Percentiles rank a stretch among this genome's conserved stretches.
These are phyloP conservation scores for Epicampocera succincta DNA, from an alignment of 2,888 invertebrate genomes.

Conservation along the genomic window DNA sequence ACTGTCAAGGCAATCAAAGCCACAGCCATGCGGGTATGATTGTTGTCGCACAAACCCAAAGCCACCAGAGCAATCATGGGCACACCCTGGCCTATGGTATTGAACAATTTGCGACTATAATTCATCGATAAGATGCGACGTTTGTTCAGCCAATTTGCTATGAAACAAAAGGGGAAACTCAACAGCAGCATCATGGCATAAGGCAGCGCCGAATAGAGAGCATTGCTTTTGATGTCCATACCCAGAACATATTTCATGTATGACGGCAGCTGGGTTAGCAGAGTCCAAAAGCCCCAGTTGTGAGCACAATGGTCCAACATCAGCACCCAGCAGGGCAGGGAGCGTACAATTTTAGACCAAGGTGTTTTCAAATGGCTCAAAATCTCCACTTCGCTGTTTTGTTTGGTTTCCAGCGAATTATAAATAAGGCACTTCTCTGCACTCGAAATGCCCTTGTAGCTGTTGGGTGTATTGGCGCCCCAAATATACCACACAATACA, in stretches of 20 bases:
- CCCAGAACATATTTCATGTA: constrained; percentile 89
- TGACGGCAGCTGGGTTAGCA: constrained; percentile 90
- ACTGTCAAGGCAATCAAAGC: constrained; percentile 87
- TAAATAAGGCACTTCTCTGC: constrained; percentile 87
- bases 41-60: constrained; percentile 83
- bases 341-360: constrained; percentile 88
- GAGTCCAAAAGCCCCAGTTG: constrained; percentile 91
- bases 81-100: constrained; percentile 85
- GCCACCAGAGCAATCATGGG: constrained; percentile 86
- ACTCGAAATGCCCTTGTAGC: constrained; percentile 84
- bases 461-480: constrained; percentile 86
- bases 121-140: constrained; percentile 75
- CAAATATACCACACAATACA: constrained; percentile 84
- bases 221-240: constrained; percentile 88
- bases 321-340: constrained; percentile 89
- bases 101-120: constrained; percentile 83
- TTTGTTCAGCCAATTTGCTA: constrained; percentile 83
- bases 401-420: constrained; percentile 82
- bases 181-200: constrained; percentile 89
- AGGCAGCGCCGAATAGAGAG: constrained; percentile 86
- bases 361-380: constrained; percentile 83
- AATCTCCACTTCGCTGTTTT: constrained; percentile 71
- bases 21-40: constrained; percentile 83
- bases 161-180: constrained; percentile 86
- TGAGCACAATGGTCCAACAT: constrained; percentile 88